Evolutionary conservation across 2,113 vertebrate genomes (phyloP), one percentile per base, ranked within the genome.

Genomic region (Chamaea fasciata): DNA sequence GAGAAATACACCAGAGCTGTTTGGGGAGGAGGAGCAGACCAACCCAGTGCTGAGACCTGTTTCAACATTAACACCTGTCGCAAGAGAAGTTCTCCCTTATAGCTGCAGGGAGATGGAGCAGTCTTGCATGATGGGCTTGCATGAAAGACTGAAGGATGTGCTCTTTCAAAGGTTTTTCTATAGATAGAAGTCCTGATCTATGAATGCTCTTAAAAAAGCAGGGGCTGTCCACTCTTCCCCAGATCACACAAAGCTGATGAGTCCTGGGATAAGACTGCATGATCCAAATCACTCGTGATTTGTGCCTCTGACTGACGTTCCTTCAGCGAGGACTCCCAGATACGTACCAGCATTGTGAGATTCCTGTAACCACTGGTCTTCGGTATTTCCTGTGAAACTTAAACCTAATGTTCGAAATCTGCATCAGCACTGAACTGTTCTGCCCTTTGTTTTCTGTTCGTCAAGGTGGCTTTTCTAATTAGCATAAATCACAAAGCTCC

Each of bases 391-490:
- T 95, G 87, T 90, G 92, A 96, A 96, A 94, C 83, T 53, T 90
- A 95, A 94, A 93, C 86, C 91, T 96, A 97, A 94, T 94, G 89
- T 97, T 94, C 3, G 7, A 91, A 95, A 92, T 93, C 65, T 96
- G 80, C 87, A 92, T 91, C 91, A 64, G 69, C 69, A 21, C 60
- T 56, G 56, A 94, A 75, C 86, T 78, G 2, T 79, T 95, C 64
- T 94, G 88, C 39, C 83, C 64, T 90, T 96, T 81, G 87, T 95
- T 95, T 96, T 92, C 90, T 88, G 47, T 64, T 95, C 6, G 79
- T 93, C 93, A 95, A 85, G 84, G 93, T 92, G 94, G 93, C 94
- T 95, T 96, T 96, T 86, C 76, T 96, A 63, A 68, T 94, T 95
- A 96, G 87, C 80, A 86, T 95, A 95, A 96, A 92, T 96, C 90